A percentile compares a stretch with the other conserved stretches of the same genome.
phyloP scores from a whole-genome alignment of 2,797 vertebrate genomes.

The Stomatorhinus walkeri region DNA sequence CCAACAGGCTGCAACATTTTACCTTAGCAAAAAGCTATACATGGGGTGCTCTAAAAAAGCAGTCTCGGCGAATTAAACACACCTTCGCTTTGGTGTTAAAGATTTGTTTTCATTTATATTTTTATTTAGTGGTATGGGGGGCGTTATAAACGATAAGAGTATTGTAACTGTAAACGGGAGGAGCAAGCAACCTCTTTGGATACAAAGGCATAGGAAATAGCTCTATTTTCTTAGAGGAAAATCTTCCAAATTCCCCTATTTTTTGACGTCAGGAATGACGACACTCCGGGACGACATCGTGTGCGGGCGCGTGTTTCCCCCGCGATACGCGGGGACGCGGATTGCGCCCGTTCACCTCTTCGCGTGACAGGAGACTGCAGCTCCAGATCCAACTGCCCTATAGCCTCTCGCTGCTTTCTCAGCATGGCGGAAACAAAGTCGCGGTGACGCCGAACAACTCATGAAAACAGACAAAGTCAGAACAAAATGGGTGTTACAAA shows the following conservation, averaged over 20 bases:
- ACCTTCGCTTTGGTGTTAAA: constrained; percentile 48
- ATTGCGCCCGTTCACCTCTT: background rate
- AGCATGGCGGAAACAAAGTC: constrained; percentile 58
- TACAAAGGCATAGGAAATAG: constrained; percentile 50
- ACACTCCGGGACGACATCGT: constrained; percentile 49
- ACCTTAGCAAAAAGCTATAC: constrained; percentile 43
- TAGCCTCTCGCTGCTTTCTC: constrained; percentile 61
- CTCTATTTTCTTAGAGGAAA: constrained; percentile 51
- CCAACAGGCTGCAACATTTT: constrained; percentile 49
- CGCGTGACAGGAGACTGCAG: constrained; percentile 34
- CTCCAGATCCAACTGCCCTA: constrained; percentile 48
- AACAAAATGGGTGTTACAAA: constrained; percentile 69
- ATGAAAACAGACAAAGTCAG: constrained; percentile 55
- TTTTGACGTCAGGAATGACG: constrained; percentile 69
- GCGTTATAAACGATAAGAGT: constrained; percentile 41
- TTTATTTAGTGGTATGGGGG: constrained; percentile 33
- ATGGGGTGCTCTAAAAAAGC: constrained; percentile 52
- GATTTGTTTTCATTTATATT: constrained; percentile 39
- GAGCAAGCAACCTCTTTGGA: constrained; percentile 65
- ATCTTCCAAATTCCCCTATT: constrained; percentile 54
- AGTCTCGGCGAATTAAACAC: constrained; percentile 52
- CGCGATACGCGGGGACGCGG: background rate
- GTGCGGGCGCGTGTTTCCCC: constrained; percentile 22
- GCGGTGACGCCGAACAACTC: constrained; percentile 55
- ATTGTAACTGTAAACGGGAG: constrained; percentile 49